A percentile compares a stretch with the other conserved stretches of the same genome.
These are phyloP conservation scores for Mobula hypostoma DNA, from an alignment of 2,113 vertebrate species.

Conservation along the genomic window DNA sequence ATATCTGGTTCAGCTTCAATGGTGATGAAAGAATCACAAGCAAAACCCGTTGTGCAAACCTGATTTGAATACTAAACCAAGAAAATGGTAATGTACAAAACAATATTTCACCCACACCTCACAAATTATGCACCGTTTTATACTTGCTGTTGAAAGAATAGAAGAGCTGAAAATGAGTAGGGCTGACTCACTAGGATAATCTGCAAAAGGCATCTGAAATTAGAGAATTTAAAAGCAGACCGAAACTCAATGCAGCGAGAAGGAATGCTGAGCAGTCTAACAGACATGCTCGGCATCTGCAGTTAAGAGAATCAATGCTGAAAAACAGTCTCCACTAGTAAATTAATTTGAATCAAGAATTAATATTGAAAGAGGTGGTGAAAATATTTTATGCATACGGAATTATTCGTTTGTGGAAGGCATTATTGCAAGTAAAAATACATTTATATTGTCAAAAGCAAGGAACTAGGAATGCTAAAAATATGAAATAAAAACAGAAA, in stretches of 20 bases:
- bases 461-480: no score
- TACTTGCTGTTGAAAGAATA: no score
- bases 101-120: background rate
- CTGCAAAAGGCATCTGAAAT: background rate
- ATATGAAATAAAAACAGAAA: no score
- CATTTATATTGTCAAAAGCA: no score
- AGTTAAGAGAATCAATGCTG: background rate
- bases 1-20: background rate
- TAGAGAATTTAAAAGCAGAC: background rate
- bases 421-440: background rate
- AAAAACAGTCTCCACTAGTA: background rate
- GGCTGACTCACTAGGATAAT: no score
- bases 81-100: background rate
- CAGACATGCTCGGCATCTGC: no score
- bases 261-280: no score
- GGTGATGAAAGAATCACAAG: background rate
- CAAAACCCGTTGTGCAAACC: background rate
- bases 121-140: background rate
- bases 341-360: no score
- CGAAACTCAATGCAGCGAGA: background rate
- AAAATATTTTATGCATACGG: background rate
- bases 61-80: background rate
- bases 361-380: background rate
- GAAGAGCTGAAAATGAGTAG: no score
- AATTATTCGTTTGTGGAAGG: background rate